Evolutionary conservation across 1,140 invertebrate species (phyloP).

Genomic region (Drosophila nasuta): DNA sequence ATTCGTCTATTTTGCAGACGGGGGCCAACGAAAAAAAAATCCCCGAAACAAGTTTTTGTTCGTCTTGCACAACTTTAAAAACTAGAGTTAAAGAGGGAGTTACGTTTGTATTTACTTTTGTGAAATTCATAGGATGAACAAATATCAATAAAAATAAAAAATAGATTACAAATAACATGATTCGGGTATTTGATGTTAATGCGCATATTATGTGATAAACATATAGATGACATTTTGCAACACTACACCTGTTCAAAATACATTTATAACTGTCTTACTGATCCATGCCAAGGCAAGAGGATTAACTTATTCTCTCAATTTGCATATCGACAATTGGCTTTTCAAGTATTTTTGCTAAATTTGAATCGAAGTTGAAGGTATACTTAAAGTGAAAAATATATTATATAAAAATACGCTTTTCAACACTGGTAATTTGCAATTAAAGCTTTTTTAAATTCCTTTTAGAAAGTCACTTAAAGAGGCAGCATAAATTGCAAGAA

Average conservation of each 20-base stretch:
- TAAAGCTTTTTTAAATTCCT: no score
- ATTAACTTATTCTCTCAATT: no score
- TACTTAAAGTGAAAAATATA: no score
- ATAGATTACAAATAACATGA: conserved; percentile 6
- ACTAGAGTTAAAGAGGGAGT: neutral
- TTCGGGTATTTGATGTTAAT: neutral
- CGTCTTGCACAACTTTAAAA: neutral
- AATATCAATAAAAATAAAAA: conserved; percentile 18
- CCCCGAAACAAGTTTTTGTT: conserved; percentile 34
- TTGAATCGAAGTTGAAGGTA: no score
- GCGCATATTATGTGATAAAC: neutral
- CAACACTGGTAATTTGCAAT: no score
- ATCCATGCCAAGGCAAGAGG: no score
- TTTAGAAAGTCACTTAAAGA: no score
- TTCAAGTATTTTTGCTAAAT: no score
- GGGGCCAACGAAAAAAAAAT: neutral
- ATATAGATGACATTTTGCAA: neutral
- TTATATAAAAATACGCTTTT: no score
- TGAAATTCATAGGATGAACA: conserved; percentile 4
- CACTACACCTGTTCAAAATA: neutral
- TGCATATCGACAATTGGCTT: no score
- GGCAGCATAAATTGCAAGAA: no score
- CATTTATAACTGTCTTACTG: no score
- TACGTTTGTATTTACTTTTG: neutral
- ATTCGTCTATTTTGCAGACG: neutral